A percentile compares a stretch with the other conserved stretches of the same genome.
These are phyloP conservation scores for Octodon degus DNA, from an alignment of 2,113 vertebrate genomes.

Conservation along the genomic window DNA sequence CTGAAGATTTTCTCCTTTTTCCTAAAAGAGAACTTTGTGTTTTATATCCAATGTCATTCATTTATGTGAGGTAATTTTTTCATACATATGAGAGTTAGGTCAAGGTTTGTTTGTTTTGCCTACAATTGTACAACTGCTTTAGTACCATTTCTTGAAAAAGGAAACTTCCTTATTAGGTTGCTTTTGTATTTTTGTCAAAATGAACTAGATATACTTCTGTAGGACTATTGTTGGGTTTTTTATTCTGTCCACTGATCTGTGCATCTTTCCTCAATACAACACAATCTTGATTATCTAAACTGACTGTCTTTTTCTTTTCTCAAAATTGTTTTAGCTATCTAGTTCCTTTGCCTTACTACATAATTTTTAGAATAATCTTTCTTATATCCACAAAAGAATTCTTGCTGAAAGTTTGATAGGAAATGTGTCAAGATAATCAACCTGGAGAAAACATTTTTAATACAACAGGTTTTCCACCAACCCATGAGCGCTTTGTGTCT, in stretches of 20 bases:
- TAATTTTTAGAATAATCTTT: constrained; percentile 51
- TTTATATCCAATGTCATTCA: constrained; percentile 47
- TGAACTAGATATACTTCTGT: neutral
- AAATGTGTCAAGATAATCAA: constrained; percentile 38
- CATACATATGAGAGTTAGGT: neutral
- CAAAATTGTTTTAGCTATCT: constrained; percentile 15
- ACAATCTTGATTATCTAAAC: neutral
- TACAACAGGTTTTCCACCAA: neutral
- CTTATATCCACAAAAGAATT: neutral
- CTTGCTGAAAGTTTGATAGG: constrained; percentile 24
- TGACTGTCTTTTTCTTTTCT: neutral
- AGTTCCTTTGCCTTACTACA: constrained; percentile 32
- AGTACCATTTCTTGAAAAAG: constrained; percentile 19
- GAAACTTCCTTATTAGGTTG: neutral
- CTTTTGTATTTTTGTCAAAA: constrained; percentile 22
- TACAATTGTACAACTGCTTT: neutral
- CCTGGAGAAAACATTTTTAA: constrained; percentile 8
- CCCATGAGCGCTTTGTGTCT: neutral
- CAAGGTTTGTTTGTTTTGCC: neutral
- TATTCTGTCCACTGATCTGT: neutral
- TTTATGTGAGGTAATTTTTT: constrained; percentile 38
- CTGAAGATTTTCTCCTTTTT: neutral
- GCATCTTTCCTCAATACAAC: neutral
- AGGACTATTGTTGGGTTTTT: neutral
- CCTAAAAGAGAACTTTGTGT: constrained; percentile 27